A percentile compares a stretch with the other conserved stretches of the same genome.
Conservation (phyloP, 1,140 invertebrate species). For the Drosophila willistoni region DNA sequence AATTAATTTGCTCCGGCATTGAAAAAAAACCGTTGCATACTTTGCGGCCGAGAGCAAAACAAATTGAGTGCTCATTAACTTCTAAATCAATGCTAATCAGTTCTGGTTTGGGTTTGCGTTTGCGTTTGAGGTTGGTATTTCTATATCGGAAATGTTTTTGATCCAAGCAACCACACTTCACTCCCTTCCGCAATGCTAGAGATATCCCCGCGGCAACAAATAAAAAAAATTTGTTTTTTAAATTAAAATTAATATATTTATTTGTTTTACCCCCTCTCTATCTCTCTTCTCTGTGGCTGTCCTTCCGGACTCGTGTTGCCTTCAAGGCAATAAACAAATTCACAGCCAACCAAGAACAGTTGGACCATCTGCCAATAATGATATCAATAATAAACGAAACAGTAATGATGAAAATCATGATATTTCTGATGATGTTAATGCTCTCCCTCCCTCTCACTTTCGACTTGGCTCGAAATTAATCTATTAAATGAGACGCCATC, state of each 20-base stretch:
- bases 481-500: constrained; percentile 2
- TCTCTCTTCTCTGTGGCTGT: background rate
- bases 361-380: background rate
- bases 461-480: background rate
- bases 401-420: background rate
- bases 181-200: background rate
- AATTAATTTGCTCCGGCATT: constrained; percentile 66
- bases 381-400: constrained; percentile 1
- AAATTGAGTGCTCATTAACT: constrained; percentile 73
- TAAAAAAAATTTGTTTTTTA: background rate
- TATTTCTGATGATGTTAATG: constrained; percentile 5
- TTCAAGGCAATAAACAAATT: constrained; percentile 11
- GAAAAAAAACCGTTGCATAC: constrained; percentile 54
- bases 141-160: background rate
- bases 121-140: constrained; percentile 9
- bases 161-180: constrained; percentile 9
- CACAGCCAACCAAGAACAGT: background rate
- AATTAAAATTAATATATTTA: constrained; percentile 11
- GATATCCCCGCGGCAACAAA: background rate
- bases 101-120: constrained; percentile 32
- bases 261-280: background rate
- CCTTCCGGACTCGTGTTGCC: background rate
- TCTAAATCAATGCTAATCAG: constrained; percentile 75
- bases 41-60: constrained; percentile 50
- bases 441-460: background rate